These are phyloP conservation scores for Mamestra configurata DNA, from an alignment of 1,140 invertebrate genomes.

Conservation along the genomic window DNA sequence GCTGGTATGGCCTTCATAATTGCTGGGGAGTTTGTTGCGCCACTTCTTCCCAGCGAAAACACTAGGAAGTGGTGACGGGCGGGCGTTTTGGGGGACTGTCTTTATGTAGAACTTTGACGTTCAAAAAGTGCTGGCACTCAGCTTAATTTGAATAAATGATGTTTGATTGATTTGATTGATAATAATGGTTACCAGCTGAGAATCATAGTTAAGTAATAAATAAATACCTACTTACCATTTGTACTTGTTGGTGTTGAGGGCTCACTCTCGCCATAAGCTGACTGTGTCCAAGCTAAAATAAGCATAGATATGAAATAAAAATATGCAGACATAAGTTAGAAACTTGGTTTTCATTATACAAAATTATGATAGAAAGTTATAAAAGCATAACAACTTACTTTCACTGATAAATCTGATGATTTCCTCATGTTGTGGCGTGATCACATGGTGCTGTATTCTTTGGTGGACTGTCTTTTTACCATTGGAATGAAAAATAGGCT, in stretches of 20 bases:
- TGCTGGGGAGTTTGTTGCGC: too few relatives aligned
- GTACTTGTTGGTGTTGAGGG: slow-evolving; percentile 85
- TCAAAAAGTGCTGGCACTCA: too few relatives aligned
- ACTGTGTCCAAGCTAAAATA: slow-evolving; percentile 88
- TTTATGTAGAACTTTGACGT: too few relatives aligned
- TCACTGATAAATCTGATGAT: slow-evolving; percentile 92
- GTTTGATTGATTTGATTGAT: too few relatives aligned
- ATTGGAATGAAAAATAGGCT: slow-evolving; percentile 92
- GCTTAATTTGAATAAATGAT: too few relatives aligned
- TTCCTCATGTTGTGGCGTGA: slow-evolving; percentile 92
- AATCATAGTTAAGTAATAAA: background rate
- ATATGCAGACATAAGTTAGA: slow-evolving; percentile 21
- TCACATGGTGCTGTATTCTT: slow-evolving; percentile 90
- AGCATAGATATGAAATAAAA: too few relatives aligned
- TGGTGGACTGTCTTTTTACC: slow-evolving; percentile 90
- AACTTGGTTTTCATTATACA: background rate
- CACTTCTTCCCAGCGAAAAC: too few relatives aligned
- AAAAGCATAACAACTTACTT: slow-evolving; percentile 87
- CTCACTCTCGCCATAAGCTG: slow-evolving; percentile 87
- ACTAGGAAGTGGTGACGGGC: too few relatives aligned
- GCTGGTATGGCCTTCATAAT: too few relatives aligned
- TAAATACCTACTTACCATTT: slow-evolving; percentile 70
- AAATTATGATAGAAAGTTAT: background rate
- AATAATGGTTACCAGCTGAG: background rate
- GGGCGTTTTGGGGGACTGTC: too few relatives aligned